phyloP scores from a whole-genome alignment of 2,113 vertebrate genomes.

The Ursus arctos region DNA sequence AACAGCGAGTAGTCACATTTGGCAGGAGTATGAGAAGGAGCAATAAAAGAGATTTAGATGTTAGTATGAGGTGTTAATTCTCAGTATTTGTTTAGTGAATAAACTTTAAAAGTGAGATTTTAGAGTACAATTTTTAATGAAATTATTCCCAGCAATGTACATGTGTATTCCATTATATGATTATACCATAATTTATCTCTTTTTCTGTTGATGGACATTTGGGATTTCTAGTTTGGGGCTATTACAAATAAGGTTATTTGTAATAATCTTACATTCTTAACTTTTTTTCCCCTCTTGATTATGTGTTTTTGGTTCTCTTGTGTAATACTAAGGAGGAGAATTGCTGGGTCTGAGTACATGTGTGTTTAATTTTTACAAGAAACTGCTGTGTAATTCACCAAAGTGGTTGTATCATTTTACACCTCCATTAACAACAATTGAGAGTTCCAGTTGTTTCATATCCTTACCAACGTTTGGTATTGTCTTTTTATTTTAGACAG shows the following conservation, averaged over 20 bases:
- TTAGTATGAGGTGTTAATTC: constrained; percentile 31
- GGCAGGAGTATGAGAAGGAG: not conserved
- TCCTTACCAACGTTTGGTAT: constrained; percentile 6
- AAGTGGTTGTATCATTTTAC: not conserved
- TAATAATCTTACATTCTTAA: not conserved
- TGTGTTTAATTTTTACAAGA: not conserved
- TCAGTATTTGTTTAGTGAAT: constrained; percentile 24
- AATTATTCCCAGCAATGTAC: not conserved
- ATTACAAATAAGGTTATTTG: not conserved
- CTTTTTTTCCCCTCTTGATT: not conserved
- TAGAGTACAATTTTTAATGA: constrained; percentile 48
- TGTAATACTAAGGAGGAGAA: not conserved
- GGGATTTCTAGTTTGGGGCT: not conserved
- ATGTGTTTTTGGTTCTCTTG: not conserved
- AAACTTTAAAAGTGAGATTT: constrained; percentile 25
- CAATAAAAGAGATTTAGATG: not conserved
- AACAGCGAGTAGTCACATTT: not conserved
- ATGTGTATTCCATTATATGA: not conserved
- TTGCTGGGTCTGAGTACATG: not conserved
- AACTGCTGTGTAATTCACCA: not conserved
- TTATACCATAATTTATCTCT: not conserved
- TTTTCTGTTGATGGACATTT: not conserved
- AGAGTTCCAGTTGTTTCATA: not conserved
- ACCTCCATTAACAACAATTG: not conserved
- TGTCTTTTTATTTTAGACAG: constrained; percentile 34